Evolutionary conservation across 2,888 invertebrate species (phyloP).

Genomic region (Apoderus coryli): DNA sequence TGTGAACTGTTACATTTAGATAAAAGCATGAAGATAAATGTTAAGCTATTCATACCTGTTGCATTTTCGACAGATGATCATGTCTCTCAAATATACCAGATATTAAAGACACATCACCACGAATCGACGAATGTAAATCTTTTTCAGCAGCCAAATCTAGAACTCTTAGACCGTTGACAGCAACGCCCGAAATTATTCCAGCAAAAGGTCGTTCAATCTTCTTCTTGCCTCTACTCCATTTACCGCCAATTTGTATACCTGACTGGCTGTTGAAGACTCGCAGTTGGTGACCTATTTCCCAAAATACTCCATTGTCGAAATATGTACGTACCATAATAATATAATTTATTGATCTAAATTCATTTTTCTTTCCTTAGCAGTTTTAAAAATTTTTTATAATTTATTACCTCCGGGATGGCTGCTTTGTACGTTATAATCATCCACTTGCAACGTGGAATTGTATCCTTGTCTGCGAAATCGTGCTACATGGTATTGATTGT

Average conservation of each 20-base stretch:
- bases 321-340: too few relatives aligned
- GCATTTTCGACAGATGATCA: constrained; percentile 70
- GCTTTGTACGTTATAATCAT: constrained; percentile 75
- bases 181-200: constrained; percentile 80
- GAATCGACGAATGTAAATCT: constrained; percentile 58
- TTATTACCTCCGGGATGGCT: constrained; percentile 76
- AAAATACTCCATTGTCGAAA: not conserved
- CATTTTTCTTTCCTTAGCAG: too few relatives aligned
- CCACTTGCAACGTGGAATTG: constrained; percentile 81
- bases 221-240: constrained; percentile 53
- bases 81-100: constrained; percentile 60
- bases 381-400: too few relatives aligned
- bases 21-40: too few relatives aligned
- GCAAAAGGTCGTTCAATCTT: constrained; percentile 66
- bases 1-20: too few relatives aligned
- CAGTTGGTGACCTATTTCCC: constrained; percentile 46
- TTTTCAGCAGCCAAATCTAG: constrained; percentile 76
- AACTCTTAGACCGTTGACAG: constrained; percentile 71
- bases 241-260: constrained; percentile 77
- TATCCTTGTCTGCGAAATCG: constrained; percentile 79
- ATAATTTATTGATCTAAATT: too few relatives aligned
- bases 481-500: constrained; percentile 87
- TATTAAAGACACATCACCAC: constrained; percentile 73
- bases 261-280: constrained; percentile 84
- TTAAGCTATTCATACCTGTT: constrained; percentile 56